Evolutionary conservation across 2,113 vertebrate genomes (phyloP).

Genomic region (Epinephelus cyanopodus): DNA sequence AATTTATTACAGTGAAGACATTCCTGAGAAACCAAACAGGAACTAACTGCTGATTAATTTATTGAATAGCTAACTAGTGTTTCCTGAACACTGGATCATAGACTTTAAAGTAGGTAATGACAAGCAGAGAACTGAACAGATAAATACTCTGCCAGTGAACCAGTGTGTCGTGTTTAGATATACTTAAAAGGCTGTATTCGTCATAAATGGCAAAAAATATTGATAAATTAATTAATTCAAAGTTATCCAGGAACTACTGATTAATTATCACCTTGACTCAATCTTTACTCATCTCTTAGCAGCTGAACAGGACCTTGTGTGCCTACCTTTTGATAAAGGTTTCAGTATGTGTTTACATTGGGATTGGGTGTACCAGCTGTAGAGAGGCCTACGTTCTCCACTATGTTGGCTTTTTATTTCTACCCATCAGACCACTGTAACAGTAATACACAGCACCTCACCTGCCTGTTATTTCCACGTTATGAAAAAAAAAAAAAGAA

Average conservation of each 20-base stretch:
- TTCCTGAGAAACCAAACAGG: not conserved
- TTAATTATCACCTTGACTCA: not conserved
- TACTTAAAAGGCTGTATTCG: not conserved
- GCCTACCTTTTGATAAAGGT: not conserved
- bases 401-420: not conserved
- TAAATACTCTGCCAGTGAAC: not conserved
- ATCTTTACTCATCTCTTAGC: not conserved
- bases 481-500: not conserved
- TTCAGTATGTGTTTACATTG: constrained; percentile 3
- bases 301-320: not conserved
- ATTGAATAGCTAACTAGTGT: not conserved
- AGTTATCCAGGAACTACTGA: not conserved
- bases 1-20: not conserved
- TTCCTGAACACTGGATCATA: constrained; percentile 3
- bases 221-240: not conserved
- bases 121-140: not conserved
- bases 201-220: not conserved
- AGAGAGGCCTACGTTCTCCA: not conserved
- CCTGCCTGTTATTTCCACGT: not conserved
- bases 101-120: not conserved
- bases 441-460: not conserved
- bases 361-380: not conserved
- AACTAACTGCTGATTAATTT: not conserved
- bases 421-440: not conserved
- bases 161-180: not conserved